These are phyloP conservation scores for Cydia strobilella DNA, from an alignment of 1,140 invertebrate genomes.

Conservation along the genomic window DNA sequence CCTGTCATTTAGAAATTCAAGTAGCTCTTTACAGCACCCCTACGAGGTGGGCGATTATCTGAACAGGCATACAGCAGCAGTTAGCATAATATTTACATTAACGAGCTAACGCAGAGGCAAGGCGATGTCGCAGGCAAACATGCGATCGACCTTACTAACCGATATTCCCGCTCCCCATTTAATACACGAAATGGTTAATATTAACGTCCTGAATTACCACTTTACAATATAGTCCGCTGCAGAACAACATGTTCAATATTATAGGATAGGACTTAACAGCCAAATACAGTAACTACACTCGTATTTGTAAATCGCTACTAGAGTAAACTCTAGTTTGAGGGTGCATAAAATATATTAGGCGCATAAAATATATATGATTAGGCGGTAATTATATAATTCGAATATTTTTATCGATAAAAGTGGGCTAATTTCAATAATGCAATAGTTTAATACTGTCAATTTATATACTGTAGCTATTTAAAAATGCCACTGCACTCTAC, in stretches of 20 bases:
- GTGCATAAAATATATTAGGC: too few species aligned
- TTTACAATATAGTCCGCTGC: background rate
- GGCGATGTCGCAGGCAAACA: conserved; percentile 35
- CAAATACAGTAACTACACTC: too few species aligned
- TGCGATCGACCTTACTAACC: conserved; percentile 34
- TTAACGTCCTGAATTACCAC: background rate
- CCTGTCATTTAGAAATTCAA: conserved; percentile 22
- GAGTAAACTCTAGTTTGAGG: too few species aligned
- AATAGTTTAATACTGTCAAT: too few species aligned
- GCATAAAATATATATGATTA: too few species aligned
- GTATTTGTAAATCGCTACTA: too few species aligned
- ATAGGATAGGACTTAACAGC: too few species aligned
- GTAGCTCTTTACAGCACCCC: conserved; percentile 17
- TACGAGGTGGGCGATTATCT: conserved; percentile 35
- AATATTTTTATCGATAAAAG: too few species aligned
- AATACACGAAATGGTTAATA: background rate
- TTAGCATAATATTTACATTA: conserved; percentile 51
- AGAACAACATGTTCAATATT: background rate
- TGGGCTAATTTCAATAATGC: background rate
- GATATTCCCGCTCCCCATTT: conserved; percentile 4
- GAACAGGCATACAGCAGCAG: conserved; percentile 38
- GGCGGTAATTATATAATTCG: too few species aligned
- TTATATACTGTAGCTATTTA: too few species aligned
- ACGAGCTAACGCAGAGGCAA: conserved; percentile 22
- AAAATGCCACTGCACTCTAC: too few species aligned